These are phyloP conservation scores for Drosophila willistoni DNA, from an alignment of 1,140 invertebrate species.

Conservation along the genomic window DNA sequence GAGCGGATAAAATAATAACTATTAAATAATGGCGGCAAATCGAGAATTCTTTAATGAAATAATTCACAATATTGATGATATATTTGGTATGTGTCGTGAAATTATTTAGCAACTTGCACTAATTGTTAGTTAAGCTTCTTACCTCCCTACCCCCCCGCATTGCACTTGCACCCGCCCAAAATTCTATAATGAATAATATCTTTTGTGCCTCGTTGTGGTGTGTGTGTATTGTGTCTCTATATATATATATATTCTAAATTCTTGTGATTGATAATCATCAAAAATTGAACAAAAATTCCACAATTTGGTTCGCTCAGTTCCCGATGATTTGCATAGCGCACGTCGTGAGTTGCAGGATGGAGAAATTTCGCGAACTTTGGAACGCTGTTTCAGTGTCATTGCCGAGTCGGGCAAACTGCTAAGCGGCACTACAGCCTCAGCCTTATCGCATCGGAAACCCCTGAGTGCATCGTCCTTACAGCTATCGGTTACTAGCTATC, in stretches of 20 bases:
- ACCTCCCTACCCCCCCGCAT: constrained; percentile 36
- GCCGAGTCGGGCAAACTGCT: constrained; percentile 84
- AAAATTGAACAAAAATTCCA: constrained; percentile 43
- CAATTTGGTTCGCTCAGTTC: constrained; percentile 84
- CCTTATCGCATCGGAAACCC: constrained; percentile 78
- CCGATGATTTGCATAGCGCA: constrained; percentile 88
- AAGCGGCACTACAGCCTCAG: constrained; percentile 82
- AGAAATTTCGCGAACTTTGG: constrained; percentile 88
- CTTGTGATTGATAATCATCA: constrained; percentile 13
- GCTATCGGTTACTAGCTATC: constrained; percentile 85
- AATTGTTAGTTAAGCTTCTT: background rate
- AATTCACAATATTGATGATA: constrained; percentile 78
- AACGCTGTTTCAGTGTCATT: constrained; percentile 88
- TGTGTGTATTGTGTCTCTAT: constrained; percentile 34
- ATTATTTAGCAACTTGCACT: constrained; percentile 14
- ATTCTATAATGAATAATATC: background rate
- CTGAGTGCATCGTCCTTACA: constrained; percentile 85
- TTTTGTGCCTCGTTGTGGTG: constrained; percentile 30
- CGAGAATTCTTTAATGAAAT: constrained; percentile 79
- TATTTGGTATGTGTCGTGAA: constrained; percentile 70
- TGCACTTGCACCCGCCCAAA: constrained; percentile 24
- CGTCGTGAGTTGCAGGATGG: constrained; percentile 87
- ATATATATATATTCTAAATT: constrained; percentile 34
- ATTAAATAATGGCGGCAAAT: constrained; percentile 61
- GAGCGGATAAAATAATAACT: constrained; percentile 1